phyloP scores from a whole-genome alignment of 2,797 vertebrate genomes.

The Hemitrygon akajei region DNA sequence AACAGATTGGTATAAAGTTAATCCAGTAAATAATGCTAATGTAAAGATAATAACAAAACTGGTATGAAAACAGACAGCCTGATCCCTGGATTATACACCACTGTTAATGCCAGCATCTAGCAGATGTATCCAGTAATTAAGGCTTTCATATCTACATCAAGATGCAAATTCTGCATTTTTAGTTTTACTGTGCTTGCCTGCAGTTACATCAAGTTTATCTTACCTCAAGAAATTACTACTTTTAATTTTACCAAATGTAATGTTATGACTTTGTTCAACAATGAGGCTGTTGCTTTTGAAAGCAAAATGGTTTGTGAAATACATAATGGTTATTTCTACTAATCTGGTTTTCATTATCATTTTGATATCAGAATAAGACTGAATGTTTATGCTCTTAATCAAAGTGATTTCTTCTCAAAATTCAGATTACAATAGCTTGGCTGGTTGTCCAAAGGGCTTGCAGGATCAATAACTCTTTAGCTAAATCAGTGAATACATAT shows the following conservation, averaged over 20 bases:
- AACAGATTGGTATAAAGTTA: neutral
- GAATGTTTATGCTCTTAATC: neutral
- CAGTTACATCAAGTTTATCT: neutral
- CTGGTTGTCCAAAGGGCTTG: neutral
- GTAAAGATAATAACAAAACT: conserved; percentile 29
- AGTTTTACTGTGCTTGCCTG: neutral
- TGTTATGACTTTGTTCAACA: conserved; percentile 3
- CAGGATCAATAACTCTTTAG: neutral
- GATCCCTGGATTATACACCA: neutral
- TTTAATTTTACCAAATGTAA: conserved; percentile 13
- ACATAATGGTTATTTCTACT: neutral
- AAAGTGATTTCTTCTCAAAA: neutral
- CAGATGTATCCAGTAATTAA: conserved; percentile 19
- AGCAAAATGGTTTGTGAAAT: conserved; percentile 1
- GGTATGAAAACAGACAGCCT: conserved; percentile 2
- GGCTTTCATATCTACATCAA: neutral
- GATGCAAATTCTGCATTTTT: conserved; percentile 18
- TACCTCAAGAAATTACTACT: neutral
- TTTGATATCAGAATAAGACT: neutral
- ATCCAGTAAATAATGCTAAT: conserved; percentile 28
- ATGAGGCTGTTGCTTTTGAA: conserved; percentile 7
- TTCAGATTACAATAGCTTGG: neutral
- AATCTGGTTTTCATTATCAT: conserved; percentile 10
- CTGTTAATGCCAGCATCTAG: neutral
- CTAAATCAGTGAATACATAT: neutral